Percentiles rank a stretch among this genome's conserved stretches.
phyloP scores from a whole-genome alignment of 2,797 vertebrate species.

The Synaphobranchus kaupii region DNA sequence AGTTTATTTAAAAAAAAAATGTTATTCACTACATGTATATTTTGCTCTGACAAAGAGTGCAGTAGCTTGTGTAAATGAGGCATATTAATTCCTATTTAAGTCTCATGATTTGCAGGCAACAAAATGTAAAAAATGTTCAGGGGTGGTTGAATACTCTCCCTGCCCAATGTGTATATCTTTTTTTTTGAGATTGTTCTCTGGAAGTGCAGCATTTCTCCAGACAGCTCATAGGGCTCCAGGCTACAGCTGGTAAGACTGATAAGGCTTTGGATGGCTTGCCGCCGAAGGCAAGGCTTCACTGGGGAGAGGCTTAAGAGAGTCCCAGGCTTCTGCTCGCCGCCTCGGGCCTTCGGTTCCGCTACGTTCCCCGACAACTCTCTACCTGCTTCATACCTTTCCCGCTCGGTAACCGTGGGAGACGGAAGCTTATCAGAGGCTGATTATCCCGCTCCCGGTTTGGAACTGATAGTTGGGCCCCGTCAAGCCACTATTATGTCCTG shows the following conservation, averaged over 20 bases:
- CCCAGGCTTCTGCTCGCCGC: neutral
- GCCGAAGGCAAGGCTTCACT: neutral
- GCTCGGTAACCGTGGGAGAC: neutral
- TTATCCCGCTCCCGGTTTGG: neutral
- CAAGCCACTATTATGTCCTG: neutral
- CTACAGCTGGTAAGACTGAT: conserved; percentile 1
- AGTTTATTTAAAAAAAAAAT: too few relatives aligned
- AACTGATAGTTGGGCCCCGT: neutral
- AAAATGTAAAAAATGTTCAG: neutral
- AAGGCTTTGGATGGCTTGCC: neutral
- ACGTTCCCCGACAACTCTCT: neutral
- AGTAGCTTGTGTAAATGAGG: too few relatives aligned
- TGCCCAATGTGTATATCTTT: neutral
- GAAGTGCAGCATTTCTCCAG: conserved; percentile 1
- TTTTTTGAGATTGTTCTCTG: neutral
- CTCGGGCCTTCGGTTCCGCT: neutral
- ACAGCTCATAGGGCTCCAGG: neutral
- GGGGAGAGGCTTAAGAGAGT: neutral
- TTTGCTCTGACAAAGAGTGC: too few relatives aligned
- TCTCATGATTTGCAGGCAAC: neutral
- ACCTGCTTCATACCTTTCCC: neutral
- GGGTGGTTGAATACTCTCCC: neutral
- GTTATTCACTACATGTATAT: too few relatives aligned
- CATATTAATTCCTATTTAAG: too few relatives aligned
- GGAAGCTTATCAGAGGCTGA: neutral